Evolutionary conservation across 2,888 invertebrate genomes (phyloP).

Genomic region (Heterodera filipjevi): DNA sequence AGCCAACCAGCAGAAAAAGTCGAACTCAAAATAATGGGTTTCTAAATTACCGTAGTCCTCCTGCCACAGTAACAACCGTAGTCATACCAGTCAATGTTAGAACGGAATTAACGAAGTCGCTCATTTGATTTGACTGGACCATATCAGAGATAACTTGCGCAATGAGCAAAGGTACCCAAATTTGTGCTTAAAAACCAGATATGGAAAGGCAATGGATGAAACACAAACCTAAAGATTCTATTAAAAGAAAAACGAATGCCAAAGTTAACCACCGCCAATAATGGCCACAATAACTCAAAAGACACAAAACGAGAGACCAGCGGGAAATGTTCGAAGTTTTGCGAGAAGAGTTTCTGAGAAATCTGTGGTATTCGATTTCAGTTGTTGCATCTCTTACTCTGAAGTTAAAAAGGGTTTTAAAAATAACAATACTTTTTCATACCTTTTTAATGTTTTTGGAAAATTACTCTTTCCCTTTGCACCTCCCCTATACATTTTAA

Average conservation of each 20-base stretch:
- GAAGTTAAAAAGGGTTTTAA: too few relatives aligned
- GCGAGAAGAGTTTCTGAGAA: neutral
- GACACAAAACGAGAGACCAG: conserved; percentile 46
- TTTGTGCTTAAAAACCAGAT: conserved; percentile 53
- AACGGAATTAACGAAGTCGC: conserved; percentile 51
- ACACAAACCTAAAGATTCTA: conserved; percentile 56
- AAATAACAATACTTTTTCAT: neutral
- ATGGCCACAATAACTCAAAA: conserved; percentile 52
- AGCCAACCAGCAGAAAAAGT: conserved; percentile 49
- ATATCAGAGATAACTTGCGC: conserved; percentile 60
- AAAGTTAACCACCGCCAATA: conserved; percentile 56
- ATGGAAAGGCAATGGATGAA: neutral
- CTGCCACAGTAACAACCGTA: conserved; percentile 18
- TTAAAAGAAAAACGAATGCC: conserved; percentile 58
- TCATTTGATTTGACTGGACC: conserved; percentile 40
- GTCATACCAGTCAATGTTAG: conserved; percentile 46
- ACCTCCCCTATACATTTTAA: too few relatives aligned
- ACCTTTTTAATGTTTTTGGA: too few relatives aligned
- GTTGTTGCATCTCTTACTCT: neutral
- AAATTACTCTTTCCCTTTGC: neutral
- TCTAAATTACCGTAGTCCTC: conserved; percentile 14
- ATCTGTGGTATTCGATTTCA: neutral
- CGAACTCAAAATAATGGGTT: neutral
- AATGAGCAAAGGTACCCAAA: conserved; percentile 63
- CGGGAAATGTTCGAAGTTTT: neutral